Evolutionary conservation across 2,888 invertebrate species (phyloP).

Genomic region (Trimorus sp.): DNA sequence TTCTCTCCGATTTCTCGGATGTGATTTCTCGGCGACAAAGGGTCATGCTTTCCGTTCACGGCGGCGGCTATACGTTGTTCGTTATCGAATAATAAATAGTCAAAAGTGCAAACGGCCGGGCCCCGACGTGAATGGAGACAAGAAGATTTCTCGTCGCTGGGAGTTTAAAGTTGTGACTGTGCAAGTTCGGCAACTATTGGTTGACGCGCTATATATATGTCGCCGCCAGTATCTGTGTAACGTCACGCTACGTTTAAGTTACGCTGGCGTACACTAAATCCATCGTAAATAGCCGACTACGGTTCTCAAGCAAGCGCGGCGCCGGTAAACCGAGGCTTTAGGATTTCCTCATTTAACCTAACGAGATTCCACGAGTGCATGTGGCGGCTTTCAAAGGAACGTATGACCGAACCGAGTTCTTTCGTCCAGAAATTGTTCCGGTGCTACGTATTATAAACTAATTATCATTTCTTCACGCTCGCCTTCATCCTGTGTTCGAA

Average conservation of each 20-base stretch:
- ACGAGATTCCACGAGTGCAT: conserved; percentile 66
- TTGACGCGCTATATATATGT: conserved; percentile 56
- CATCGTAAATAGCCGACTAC: conserved; percentile 68
- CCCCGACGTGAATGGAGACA: too few relatives aligned
- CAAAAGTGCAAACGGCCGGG: too few relatives aligned
- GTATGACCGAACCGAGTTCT: conserved; percentile 31
- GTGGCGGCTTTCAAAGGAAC: conserved; percentile 50
- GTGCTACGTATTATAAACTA: conserved; percentile 29
- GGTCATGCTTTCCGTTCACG: too few relatives aligned
- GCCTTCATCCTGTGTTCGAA: conserved; percentile 13
- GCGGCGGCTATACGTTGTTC: too few relatives aligned
- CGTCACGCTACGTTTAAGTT: conserved; percentile 67
- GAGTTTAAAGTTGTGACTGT: too few relatives aligned
- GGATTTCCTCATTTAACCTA: conserved; percentile 67
- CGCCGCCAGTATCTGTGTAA: conserved; percentile 58
- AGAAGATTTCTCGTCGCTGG: too few relatives aligned
- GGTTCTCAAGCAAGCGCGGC: conserved; percentile 63
- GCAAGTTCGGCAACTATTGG: too few relatives aligned
- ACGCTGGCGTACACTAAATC: conserved; percentile 65
- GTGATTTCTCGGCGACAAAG: too few relatives aligned
- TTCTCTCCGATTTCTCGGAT: too few relatives aligned
- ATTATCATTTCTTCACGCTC: conserved; percentile 44
- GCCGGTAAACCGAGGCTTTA: conserved; percentile 66
- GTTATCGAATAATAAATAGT: too few relatives aligned
- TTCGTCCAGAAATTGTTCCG: conserved; percentile 14